Conservation (phyloP, 2,113 vertebrate species). For the Erinaceus europaeus region DNA sequence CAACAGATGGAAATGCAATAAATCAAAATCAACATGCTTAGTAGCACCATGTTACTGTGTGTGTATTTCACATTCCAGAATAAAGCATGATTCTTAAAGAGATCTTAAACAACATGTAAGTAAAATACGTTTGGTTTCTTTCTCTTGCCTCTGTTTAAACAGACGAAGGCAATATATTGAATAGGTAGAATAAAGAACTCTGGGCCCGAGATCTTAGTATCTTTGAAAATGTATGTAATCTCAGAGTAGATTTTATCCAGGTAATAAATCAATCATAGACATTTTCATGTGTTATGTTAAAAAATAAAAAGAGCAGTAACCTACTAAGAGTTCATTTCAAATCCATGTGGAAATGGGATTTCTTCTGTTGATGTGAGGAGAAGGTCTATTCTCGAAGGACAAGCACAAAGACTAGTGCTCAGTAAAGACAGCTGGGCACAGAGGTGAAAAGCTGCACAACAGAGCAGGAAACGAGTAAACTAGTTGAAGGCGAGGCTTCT, state of each 20-base stretch:
- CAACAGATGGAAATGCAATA: conserved; percentile 27
- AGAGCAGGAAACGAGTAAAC: background rate
- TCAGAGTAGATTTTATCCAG: background rate
- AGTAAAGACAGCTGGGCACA: background rate
- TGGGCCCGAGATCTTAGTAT: background rate
- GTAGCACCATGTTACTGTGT: background rate
- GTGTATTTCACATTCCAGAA: background rate
- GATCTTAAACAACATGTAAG: background rate
- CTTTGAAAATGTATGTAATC: background rate
- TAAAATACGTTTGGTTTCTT: background rate
- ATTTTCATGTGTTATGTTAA: background rate
- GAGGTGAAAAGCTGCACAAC: background rate
- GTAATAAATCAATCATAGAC: background rate
- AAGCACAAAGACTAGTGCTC: background rate
- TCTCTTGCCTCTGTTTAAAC: background rate
- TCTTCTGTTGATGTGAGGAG: background rate
- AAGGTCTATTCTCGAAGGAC: background rate
- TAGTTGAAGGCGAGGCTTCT: background rate
- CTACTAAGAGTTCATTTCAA: background rate
- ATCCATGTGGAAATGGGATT: background rate
- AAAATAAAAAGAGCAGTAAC: no score
- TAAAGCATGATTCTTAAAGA: background rate
- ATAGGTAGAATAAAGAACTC: background rate
- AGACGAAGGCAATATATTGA: background rate
- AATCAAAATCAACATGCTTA: background rate